phyloP scores from a whole-genome alignment of 2,888 invertebrate genomes.

The Cepaea hortensis region DNA sequence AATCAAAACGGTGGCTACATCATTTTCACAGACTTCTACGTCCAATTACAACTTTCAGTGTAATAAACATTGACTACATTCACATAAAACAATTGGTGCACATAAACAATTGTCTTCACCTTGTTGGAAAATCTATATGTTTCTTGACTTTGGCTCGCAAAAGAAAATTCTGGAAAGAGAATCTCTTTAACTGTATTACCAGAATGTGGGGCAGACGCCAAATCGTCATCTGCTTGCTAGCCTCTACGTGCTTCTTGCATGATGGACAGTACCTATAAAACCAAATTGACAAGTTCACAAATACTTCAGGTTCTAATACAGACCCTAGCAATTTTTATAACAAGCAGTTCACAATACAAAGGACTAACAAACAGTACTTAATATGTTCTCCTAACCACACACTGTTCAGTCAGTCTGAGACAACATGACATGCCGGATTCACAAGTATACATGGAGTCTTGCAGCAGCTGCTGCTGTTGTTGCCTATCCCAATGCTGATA shows the following conservation, averaged over 20 bases:
- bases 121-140: conserved; percentile 78
- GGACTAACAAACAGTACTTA: too few species aligned
- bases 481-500: too few species aligned
- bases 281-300: not conserved
- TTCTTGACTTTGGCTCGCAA: conserved; percentile 80
- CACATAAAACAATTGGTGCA: too few species aligned
- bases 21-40: too few species aligned
- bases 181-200: conserved; percentile 80
- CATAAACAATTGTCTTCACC: conserved; percentile 61
- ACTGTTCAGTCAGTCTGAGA: too few species aligned
- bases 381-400: too few species aligned
- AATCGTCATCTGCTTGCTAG: conserved; percentile 81
- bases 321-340: not conserved
- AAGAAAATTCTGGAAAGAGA: conserved; percentile 78
- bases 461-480: too few species aligned
- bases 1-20: too few species aligned
- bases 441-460: too few species aligned
- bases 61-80: too few species aligned
- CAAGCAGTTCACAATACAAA: not conserved
- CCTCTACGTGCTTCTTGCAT: conserved; percentile 80
- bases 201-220: conserved; percentile 80
- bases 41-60: too few species aligned
- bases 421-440: too few species aligned
- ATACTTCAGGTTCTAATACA: not conserved
- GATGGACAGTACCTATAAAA: conserved; percentile 78